Percentiles rank a stretch among this genome's conserved stretches.
phyloP scores from a whole-genome alignment of 35 echinoderm and acorn worm genomes.

The Antedon bifida region DNA sequence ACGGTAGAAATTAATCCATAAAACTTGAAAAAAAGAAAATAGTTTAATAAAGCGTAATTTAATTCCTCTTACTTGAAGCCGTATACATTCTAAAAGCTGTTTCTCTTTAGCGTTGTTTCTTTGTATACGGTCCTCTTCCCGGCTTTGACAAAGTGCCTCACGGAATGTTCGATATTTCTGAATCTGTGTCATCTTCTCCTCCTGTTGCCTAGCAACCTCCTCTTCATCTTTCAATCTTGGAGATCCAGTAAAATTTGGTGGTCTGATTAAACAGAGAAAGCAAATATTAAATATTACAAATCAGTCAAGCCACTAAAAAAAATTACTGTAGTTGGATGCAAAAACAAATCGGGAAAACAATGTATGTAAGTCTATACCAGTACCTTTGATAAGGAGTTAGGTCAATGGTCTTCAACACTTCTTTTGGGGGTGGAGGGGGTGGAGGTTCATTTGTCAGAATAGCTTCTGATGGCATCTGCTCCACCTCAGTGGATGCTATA shows the following conservation, averaged over 20 bases:
- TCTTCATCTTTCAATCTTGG: conserved; percentile 61
- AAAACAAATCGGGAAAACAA: no score
- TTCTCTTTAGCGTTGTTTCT: conserved; percentile 69
- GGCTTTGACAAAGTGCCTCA: conserved; percentile 43
- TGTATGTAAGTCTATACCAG: no score
- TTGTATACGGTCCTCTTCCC: conserved; percentile 62
- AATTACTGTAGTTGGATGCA: no score
- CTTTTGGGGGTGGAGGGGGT: conserved; percentile 77
- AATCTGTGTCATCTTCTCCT: conserved; percentile 44
- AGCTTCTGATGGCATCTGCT: conserved; percentile 40
- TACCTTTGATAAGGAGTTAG: conserved; percentile 51
- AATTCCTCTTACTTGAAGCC: conserved; percentile 69
- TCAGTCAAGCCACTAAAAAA: no score
- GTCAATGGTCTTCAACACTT: conserved; percentile 67
- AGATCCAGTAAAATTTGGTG: conserved; percentile 36
- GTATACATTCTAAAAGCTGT: conserved; percentile 71
- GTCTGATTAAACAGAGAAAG: conserved; percentile 27
- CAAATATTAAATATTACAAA: no score
- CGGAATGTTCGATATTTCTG: conserved; percentile 53
- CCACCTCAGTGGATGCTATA: conserved; percentile 57
- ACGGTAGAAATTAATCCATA: background rate
- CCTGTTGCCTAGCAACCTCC: conserved; percentile 60
- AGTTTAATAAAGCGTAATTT: no score
- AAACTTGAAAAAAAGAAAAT: no score
- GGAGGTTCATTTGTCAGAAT: conserved; percentile 87